phyloP scores from a whole-genome alignment of 1,140 invertebrate genomes.

The Orussus abietinus region DNA sequence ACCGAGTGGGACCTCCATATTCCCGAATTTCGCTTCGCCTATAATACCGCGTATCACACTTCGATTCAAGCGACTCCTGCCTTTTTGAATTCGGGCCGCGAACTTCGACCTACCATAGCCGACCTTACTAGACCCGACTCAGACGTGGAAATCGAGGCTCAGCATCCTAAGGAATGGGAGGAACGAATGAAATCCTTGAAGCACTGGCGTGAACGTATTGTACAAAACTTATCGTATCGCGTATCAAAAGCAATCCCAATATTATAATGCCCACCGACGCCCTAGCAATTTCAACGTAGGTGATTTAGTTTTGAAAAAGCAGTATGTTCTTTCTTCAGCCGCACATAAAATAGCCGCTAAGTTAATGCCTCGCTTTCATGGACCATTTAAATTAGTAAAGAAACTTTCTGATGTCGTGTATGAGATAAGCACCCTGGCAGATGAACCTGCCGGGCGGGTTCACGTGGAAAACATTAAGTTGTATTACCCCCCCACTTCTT shows the following conservation, averaged over 20 bases:
- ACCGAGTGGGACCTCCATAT: slow-evolving; percentile 17
- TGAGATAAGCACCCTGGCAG: not conserved
- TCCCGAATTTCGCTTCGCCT: slow-evolving; percentile 19
- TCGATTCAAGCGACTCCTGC: slow-evolving; percentile 11
- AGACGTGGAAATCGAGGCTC: not conserved
- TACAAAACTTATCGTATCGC: not conserved
- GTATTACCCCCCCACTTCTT: not conserved
- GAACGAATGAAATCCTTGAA: too few relatives aligned
- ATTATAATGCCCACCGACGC: not conserved
- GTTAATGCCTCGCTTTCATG: not conserved
- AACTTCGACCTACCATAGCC: slow-evolving; percentile 1
- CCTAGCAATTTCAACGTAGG: not conserved
- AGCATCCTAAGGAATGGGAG: slow-evolving; percentile 8
- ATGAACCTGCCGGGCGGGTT: too few relatives aligned
- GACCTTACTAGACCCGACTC: slow-evolving; percentile 2
- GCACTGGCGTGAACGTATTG: not conserved
- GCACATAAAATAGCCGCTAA: not conserved
- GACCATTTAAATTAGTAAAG: not conserved
- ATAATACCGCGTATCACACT: slow-evolving; percentile 11
- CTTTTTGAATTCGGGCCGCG: slow-evolving; percentile 17
- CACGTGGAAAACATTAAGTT: too few relatives aligned
- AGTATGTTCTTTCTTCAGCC: not conserved
- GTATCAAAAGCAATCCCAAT: slow-evolving; percentile 1
- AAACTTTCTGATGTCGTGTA: not conserved
- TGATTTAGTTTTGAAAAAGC: not conserved